Conservation (phyloP, 2,888 invertebrate species). For the Andrena chrysosceles region DNA sequence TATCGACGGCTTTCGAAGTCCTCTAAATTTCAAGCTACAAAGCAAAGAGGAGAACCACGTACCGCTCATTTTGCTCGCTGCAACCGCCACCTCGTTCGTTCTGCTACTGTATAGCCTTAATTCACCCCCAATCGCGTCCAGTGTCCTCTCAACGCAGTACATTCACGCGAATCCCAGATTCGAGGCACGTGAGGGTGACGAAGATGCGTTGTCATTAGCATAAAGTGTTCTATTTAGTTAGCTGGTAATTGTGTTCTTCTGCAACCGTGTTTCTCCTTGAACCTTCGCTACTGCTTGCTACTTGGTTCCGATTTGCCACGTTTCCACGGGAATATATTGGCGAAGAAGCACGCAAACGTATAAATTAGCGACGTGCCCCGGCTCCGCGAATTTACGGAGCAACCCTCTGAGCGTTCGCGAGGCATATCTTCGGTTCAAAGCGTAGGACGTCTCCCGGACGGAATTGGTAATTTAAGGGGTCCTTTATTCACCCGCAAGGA, state of each 20-base stretch:
- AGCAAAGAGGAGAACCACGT: no score
- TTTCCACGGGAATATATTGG: constrained; percentile 12
- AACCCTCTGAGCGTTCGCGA: background rate
- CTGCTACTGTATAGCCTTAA: no score
- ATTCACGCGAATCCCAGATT: no score
- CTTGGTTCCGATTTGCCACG: constrained; percentile 10
- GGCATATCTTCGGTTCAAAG: background rate
- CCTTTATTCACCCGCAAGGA: constrained; percentile 66
- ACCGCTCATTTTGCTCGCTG: no score
- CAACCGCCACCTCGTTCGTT: no score
- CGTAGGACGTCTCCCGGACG: constrained; percentile 27
- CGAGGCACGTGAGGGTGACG: no score
- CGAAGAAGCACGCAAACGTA: background rate
- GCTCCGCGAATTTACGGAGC: background rate
- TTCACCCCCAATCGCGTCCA: no score
- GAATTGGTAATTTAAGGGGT: constrained; percentile 77
- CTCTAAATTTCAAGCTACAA: no score
- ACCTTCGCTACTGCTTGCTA: background rate
- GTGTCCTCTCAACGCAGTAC: no score
- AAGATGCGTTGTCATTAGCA: no score
- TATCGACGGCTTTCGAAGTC: no score
- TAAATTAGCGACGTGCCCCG: constrained; percentile 23
- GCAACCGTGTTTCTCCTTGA: no score
- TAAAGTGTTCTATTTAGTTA: background rate
- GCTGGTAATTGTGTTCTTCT: background rate